phyloP scores from a whole-genome alignment of 2,888 invertebrate genomes.

The Mesodorylaimus sp. region DNA sequence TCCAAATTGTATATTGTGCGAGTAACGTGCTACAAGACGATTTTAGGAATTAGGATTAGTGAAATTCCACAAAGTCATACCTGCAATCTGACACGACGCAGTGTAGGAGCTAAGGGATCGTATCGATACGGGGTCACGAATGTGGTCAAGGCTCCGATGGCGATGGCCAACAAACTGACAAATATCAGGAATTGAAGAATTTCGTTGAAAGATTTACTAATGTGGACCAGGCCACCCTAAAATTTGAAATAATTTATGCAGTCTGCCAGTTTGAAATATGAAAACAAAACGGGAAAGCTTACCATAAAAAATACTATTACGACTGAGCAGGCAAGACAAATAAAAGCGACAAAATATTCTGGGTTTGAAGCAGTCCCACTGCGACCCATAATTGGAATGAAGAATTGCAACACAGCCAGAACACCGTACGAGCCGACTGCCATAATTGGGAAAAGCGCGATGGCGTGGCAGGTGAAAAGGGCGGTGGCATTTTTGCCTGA shows the following conservation, averaged over 20 bases:
- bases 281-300: too few species aligned
- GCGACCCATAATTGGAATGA: conserved; percentile 63
- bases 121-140: conserved; percentile 55
- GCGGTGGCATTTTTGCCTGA: conserved; percentile 1
- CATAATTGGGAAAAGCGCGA: conserved; percentile 20
- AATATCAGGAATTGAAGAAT: conserved; percentile 23
- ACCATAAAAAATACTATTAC: too few species aligned
- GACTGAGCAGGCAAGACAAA: too few species aligned
- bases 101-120: conserved; percentile 43
- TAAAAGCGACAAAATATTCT: conserved; percentile 46
- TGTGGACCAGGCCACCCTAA: conserved; percentile 35
- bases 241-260: too few species aligned
- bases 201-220: conserved; percentile 30
- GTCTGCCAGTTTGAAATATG: too few species aligned
- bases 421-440: conserved; percentile 41
- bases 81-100: conserved; percentile 55
- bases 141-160: conserved; percentile 43
- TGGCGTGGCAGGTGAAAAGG: conserved; percentile 14
- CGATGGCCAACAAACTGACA: conserved; percentile 26
- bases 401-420: conserved; percentile 49
- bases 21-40: too few species aligned
- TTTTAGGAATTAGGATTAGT: too few species aligned
- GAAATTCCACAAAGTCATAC: too few species aligned
- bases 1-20: too few species aligned
- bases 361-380: conserved; percentile 43